phyloP scores from a whole-genome alignment of 2,113 vertebrate species.

The Cercopithecus mona region DNA sequence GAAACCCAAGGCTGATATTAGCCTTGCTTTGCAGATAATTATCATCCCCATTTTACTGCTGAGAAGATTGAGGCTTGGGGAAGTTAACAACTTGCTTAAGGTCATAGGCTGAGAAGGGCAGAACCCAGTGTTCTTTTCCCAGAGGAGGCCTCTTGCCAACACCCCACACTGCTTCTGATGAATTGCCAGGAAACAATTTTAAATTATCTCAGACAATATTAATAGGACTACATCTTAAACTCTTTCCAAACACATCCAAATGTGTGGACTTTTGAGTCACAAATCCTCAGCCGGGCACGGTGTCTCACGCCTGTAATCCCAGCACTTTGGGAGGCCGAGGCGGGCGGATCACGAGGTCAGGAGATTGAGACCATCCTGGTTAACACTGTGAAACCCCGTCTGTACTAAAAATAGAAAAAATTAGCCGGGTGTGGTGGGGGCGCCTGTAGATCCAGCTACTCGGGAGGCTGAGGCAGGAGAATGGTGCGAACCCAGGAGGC shows the following conservation, averaged over 20 bases:
- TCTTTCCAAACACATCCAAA: not conserved
- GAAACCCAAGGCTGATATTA: conserved; percentile 30
- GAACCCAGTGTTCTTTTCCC: not conserved
- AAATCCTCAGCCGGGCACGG: not conserved
- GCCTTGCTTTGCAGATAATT: conserved; percentile 47
- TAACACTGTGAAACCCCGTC: no score
- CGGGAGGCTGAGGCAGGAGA: no score
- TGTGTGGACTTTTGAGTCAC: not conserved
- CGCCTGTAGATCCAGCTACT: no score
- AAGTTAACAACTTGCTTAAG: conserved; percentile 6
- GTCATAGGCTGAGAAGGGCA: not conserved
- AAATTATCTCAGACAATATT: not conserved
- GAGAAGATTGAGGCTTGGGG: conserved; percentile 47
- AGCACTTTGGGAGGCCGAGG: no score
- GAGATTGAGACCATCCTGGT: no score
- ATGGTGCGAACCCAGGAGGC: no score
- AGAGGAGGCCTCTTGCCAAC: not conserved
- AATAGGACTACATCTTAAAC: not conserved
- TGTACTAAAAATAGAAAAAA: no score
- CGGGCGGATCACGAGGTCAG: no score
- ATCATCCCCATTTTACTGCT: conserved; percentile 64
- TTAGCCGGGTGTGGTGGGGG: no score
- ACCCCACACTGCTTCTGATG: not conserved
- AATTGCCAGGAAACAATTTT: not conserved
- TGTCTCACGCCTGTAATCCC: no score